Evolutionary conservation across 2,888 invertebrate species (phyloP), one percentile per base, ranked within the genome.

Genomic region (Meiosimyza platycephala): DNA sequence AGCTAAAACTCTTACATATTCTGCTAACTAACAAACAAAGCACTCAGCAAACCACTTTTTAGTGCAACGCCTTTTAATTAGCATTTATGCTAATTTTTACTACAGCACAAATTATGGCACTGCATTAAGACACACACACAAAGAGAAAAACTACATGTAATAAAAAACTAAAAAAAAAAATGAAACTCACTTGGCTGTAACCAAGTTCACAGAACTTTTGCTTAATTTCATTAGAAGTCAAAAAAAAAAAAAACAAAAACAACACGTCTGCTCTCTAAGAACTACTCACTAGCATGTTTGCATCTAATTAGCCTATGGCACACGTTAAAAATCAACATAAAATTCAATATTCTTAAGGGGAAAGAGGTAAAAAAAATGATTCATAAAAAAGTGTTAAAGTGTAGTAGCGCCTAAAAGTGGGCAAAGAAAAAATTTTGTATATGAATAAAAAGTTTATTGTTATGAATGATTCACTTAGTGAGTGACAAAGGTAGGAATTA

Each of bases 71-170:
- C 64, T 50, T 15, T 22, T 40, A 22, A 22, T 51, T 22, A 64
- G 51, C 64, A 51, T 51, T 50, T 51, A 64, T 64, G 64, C 50
- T 64, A 64, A 64, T 64, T 64, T 64, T 64, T 64, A 64, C 16
- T 16, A 18, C 18, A 64, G 15, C 13, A 22, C 64, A 64, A 57
- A 68, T 28, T 57, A 68, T 68, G 50, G 28, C 28, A 57, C 68
- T 68, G 68, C 68, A 68, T 59, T 68, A 22, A 59, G 0, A 22
- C 47, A 22, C 68, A 12, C 15, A 52, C 18, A 55, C 55, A 18
- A 55, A 6, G 18, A 18, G 13, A 2, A 13, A 0, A 57, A 13
- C 40, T n/a, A 60, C 60, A 62, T 33, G 16, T 15, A 16, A 47
- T 40, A 33, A 12, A 50, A 40, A 40, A 40, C 6, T 40, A n/a